Evolutionary conservation across 1,140 invertebrate genomes (phyloP).

Genomic region (Stegodyphus mimosarum): DNA sequence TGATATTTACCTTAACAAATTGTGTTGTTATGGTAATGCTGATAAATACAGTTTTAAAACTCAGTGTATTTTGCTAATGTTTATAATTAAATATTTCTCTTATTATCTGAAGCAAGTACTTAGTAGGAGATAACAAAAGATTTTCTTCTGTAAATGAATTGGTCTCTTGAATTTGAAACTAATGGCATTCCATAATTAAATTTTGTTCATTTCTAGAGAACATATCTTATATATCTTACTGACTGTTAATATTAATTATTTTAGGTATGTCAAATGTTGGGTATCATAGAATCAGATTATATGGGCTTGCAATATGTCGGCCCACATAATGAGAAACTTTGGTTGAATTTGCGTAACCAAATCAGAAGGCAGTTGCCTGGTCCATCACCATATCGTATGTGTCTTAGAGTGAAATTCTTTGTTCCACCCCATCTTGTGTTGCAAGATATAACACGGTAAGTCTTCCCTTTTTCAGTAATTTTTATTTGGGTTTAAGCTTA

Average conservation of each 20-base stretch:
- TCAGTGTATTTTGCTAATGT: too few relatives aligned
- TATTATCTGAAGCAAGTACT: too few relatives aligned
- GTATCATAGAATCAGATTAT: conserved; percentile 87
- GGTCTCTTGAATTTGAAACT: too few relatives aligned
- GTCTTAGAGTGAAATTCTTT: conserved; percentile 86
- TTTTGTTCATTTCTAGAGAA: too few relatives aligned
- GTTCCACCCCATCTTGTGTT: conserved; percentile 86
- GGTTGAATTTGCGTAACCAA: conserved; percentile 87
- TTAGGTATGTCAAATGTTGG: conserved; percentile 83
- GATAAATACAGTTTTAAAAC: too few relatives aligned
- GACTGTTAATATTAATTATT: conserved; percentile 65
- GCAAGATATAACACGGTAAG: conserved; percentile 82
- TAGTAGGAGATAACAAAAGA: too few relatives aligned
- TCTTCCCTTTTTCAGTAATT: neutral
- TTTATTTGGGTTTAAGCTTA: neutral
- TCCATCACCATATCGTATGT: conserved; percentile 74
- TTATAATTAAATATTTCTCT: too few relatives aligned
- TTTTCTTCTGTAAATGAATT: too few relatives aligned
- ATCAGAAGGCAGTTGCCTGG: conserved; percentile 78
- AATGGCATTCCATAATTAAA: too few relatives aligned
- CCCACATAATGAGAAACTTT: conserved; percentile 79
- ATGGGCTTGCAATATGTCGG: conserved; percentile 81
- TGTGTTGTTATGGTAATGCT: too few relatives aligned
- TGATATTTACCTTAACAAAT: too few relatives aligned
- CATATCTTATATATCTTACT: too few relatives aligned